Conservation (phyloP, 2,888 invertebrate species). For the Cephonodes hylas region DNA sequence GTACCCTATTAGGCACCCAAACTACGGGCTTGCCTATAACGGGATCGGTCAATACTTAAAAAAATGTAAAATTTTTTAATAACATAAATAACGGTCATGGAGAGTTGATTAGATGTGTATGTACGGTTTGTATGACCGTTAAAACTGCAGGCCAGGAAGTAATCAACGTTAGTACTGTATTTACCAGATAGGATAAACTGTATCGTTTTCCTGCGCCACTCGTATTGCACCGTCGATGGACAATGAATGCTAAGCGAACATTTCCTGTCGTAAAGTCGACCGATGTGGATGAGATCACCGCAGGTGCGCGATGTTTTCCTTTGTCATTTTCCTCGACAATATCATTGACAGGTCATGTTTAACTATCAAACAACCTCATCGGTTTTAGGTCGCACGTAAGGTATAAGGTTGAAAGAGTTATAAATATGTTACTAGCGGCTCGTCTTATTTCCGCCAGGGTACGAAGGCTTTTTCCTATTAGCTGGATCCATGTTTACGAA, state of each 20-base stretch:
- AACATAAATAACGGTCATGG: too few relatives aligned
- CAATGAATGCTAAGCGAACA: constrained; percentile 44
- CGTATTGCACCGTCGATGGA: constrained; percentile 26
- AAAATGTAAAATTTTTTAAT: too few relatives aligned
- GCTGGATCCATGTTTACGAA: too few relatives aligned
- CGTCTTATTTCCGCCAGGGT: too few relatives aligned
- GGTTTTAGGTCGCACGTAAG: too few relatives aligned
- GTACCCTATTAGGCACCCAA: too few relatives aligned
- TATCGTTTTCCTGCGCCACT: neutral
- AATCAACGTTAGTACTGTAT: neutral
- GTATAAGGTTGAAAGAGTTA: too few relatives aligned
- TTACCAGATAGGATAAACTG: neutral
- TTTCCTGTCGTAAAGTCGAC: constrained; percentile 48
- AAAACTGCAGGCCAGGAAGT: neutral
- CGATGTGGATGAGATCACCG: constrained; percentile 42
- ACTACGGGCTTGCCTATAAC: too few relatives aligned
- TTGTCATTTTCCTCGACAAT: constrained; percentile 28
- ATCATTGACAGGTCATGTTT: neutral
- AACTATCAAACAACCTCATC: neutral
- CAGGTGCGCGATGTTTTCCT: constrained; percentile 32
- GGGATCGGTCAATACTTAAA: too few relatives aligned
- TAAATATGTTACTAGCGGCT: too few relatives aligned
- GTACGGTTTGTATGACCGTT: neutral
- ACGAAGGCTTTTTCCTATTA: too few relatives aligned
- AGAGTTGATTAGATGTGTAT: neutral